Percentiles rank a stretch among this genome's conserved stretches.
These are phyloP conservation scores for Ostrea edulis DNA, from an alignment of 1,140 invertebrate genomes.

Conservation along the genomic window DNA sequence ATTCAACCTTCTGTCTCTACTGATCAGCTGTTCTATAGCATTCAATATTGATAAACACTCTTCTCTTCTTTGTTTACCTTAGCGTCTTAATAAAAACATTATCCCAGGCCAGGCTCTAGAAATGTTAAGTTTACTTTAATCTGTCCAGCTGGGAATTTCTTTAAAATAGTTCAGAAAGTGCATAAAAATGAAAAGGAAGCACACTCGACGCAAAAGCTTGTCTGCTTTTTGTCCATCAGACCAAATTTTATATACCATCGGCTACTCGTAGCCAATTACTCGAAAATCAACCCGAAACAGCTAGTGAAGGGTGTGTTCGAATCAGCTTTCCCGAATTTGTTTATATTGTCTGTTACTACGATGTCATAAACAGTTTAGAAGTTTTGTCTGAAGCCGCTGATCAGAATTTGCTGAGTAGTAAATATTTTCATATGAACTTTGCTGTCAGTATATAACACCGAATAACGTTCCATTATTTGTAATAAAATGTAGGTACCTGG, in stretches of 20 bases:
- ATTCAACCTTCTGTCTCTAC: background rate
- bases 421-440: background rate
- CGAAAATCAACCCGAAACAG: background rate
- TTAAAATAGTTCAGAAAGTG: slow-evolving; percentile 4
- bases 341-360: background rate
- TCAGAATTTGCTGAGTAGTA: slow-evolving; percentile 11
- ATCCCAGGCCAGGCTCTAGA: background rate
- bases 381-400: background rate
- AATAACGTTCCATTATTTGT: no score
- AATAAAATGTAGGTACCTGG: no score
- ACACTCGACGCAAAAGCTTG: background rate
- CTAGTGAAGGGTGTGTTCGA: background rate
- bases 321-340: background rate
- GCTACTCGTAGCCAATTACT: background rate
- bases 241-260: background rate
- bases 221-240: background rate
- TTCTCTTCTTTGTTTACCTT: background rate
- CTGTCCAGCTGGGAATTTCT: slow-evolving; percentile 17
- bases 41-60: slow-evolving; percentile 28
- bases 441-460: background rate
- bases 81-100: slow-evolving; percentile 22
- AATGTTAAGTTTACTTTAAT: background rate
- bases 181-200: background rate
- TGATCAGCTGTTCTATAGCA: slow-evolving; percentile 24
- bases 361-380: slow-evolving; percentile 26